Evolutionary conservation across 2,888 invertebrate species (phyloP).

Genomic region (Eugnorisma glareosa): DNA sequence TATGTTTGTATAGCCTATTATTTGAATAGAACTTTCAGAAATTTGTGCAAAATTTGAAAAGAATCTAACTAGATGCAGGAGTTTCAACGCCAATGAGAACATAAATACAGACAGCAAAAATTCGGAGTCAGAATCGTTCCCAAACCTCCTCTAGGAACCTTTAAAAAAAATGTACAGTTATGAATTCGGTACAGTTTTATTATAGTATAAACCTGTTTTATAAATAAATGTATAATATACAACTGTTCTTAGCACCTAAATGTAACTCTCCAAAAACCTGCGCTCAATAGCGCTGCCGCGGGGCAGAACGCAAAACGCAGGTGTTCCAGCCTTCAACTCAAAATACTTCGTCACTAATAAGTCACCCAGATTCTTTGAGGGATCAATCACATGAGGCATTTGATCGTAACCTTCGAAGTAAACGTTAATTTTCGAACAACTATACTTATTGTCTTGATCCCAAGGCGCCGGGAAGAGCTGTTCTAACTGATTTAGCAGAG

Average conservation of each 20-base stretch:
- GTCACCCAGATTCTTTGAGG: constrained; percentile 90
- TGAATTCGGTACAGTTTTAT: background rate
- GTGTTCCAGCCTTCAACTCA: constrained; percentile 92
- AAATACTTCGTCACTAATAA: constrained; percentile 91
- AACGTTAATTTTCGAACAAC: constrained; percentile 90
- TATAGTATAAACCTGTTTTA: background rate
- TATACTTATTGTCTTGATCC: constrained; percentile 93
- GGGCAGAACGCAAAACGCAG: constrained; percentile 92
- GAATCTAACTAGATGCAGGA: too few species aligned
- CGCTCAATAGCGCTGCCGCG: constrained; percentile 90
- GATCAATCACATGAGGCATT: constrained; percentile 91
- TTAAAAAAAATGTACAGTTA: background rate
- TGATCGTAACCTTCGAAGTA: constrained; percentile 94
- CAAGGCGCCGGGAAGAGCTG: constrained; percentile 93
- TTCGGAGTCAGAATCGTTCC: too few species aligned
- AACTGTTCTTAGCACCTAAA: constrained; percentile 63
- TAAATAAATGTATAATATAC: constrained; percentile 16
- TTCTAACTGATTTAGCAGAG: constrained; percentile 86
- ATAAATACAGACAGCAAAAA: too few species aligned
- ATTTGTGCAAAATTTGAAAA: too few species aligned
- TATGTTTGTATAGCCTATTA: too few species aligned
- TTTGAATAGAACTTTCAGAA: too few species aligned
- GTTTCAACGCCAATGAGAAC: too few species aligned
- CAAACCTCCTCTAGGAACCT: too few species aligned
- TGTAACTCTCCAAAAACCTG: constrained; percentile 89